phyloP scores from a whole-genome alignment of 2,113 vertebrate genomes.

The Romanogobio albipinnatus region DNA sequence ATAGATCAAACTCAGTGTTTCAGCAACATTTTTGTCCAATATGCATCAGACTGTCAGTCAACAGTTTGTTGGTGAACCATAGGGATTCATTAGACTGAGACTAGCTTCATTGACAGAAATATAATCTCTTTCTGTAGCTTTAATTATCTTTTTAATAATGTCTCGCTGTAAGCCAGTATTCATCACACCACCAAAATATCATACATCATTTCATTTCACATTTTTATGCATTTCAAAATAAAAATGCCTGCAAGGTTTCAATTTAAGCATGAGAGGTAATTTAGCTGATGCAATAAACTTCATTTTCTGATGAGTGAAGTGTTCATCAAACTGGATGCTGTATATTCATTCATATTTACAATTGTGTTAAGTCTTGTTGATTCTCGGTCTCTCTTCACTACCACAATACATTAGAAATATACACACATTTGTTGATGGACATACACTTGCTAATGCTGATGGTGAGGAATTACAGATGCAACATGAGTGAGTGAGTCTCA shows the following conservation, averaged over 20 bases:
- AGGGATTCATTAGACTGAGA: neutral
- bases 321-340: constrained; percentile 29
- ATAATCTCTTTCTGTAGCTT: neutral
- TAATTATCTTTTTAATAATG: constrained; percentile 17
- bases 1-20: neutral
- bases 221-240: neutral
- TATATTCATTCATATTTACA: constrained; percentile 16
- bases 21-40: neutral
- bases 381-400: neutral
- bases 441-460: too few species aligned
- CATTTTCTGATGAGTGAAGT: neutral
- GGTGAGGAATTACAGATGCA: too few species aligned
- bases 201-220: neutral
- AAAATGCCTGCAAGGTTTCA: neutral
- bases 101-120: neutral
- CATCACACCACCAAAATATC: neutral
- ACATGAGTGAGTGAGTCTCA: too few species aligned
- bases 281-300: constrained; percentile 4
- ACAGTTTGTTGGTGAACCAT: neutral
- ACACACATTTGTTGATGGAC: too few species aligned
- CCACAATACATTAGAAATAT: too few species aligned
- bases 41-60: neutral
- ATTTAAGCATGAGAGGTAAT: neutral
- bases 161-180: neutral
- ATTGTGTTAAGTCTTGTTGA: constrained; percentile 11